Percentiles rank a stretch among this genome's conserved stretches.
Conservation (phyloP, 2,113 vertebrate species). For the Dermatemys mawii region DNA sequence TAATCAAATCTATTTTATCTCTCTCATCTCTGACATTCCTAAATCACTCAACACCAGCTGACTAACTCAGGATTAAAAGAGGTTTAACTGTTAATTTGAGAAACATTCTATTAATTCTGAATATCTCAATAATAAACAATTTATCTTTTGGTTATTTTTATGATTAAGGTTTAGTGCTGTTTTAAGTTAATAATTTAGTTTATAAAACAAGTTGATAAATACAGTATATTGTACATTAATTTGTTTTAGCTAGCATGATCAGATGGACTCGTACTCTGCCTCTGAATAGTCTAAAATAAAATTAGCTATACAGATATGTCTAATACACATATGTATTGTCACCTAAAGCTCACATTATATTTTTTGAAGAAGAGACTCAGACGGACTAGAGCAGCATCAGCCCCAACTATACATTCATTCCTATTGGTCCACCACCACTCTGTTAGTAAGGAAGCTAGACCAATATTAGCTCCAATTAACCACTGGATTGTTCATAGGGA, state of each 20-base stretch:
- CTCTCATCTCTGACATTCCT: background rate
- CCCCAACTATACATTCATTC: background rate
- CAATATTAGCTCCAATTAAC: background rate
- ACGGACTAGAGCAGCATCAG: background rate
- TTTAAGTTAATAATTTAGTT: background rate
- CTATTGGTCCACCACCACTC: background rate
- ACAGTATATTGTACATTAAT: background rate
- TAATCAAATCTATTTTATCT: no score
- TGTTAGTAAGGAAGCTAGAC: background rate
- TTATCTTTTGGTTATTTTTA: rapidly evolving
- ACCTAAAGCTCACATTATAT: background rate
- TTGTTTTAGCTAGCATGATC: background rate
- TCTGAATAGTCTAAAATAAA: background rate
- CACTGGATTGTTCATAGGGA: background rate
- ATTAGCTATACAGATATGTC: background rate
- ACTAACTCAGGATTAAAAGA: background rate
- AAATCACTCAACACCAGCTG: rapidly evolving
- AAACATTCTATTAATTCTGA: background rate
- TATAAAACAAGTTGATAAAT: background rate
- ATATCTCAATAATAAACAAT: background rate
- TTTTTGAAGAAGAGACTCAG: background rate
- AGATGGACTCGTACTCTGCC: background rate
- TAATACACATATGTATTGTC: background rate
- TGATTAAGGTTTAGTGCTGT: rapidly evolving
- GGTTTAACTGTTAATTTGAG: background rate